These are phyloP conservation scores for Spodoptera frugiperda DNA, from an alignment of 1,140 invertebrate genomes.

Conservation along the genomic window DNA sequence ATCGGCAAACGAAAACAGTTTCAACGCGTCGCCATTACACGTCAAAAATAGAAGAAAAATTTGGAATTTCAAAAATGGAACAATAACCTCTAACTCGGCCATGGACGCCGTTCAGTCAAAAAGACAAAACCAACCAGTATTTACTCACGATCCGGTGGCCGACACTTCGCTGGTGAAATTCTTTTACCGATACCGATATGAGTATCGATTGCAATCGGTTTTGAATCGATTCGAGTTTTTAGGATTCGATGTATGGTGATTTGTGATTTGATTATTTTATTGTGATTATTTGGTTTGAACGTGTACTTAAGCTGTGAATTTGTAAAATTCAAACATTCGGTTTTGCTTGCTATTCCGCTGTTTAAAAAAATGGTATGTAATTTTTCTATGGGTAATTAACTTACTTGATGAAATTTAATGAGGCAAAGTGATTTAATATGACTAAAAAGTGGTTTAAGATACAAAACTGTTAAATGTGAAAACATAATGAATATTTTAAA, in stretches of 20 bases:
- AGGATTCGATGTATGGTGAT: background rate
- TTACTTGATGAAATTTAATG: no score
- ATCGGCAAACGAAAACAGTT: slow-evolving; percentile 51
- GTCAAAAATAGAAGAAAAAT: slow-evolving; percentile 60
- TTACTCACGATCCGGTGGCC: slow-evolving; percentile 57
- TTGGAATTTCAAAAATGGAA: slow-evolving; percentile 78
- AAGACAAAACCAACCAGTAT: slow-evolving; percentile 68
- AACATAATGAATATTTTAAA: no score
- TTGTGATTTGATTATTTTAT: slow-evolving; percentile 8
- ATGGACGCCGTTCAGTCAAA: slow-evolving; percentile 74
- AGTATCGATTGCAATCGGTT: slow-evolving; percentile 52
- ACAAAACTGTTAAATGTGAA: no score
- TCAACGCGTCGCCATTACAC: slow-evolving; percentile 62
- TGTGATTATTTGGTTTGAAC: background rate
- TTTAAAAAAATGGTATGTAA: no score
- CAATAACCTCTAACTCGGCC: slow-evolving; percentile 82
- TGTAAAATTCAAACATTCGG: no score
- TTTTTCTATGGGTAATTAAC: no score
- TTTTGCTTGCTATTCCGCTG: no score
- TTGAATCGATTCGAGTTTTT: slow-evolving; percentile 33
- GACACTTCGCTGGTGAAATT: slow-evolving; percentile 51
- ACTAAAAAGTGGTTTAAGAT: no score
- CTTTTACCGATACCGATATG: slow-evolving; percentile 56
- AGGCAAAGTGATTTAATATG: no score
- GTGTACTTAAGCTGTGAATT: no score